phyloP scores from a whole-genome alignment of 2,113 vertebrate genomes.

The Seriola quinqueradiata region DNA sequence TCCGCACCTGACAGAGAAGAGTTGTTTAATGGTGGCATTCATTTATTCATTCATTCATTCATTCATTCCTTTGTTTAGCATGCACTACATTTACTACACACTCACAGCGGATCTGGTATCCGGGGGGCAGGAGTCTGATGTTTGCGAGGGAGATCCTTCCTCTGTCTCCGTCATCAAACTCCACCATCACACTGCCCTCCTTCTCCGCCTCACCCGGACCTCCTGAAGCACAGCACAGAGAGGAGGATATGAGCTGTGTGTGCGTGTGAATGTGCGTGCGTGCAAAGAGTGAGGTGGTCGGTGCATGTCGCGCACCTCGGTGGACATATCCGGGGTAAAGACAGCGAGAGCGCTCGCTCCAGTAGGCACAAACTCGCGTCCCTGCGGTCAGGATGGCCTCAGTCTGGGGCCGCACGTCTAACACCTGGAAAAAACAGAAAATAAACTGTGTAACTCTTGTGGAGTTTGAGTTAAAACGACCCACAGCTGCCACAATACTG shows the following conservation, averaged over 20 bases:
- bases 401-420: conserved; percentile 90
- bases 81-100: neutral
- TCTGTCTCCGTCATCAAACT: conserved; percentile 96
- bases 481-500: neutral
- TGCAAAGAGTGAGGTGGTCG: neutral
- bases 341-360: conserved; percentile 96
- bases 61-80: neutral
- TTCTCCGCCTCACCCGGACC: conserved; percentile 90
- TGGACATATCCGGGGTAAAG: conserved; percentile 95
- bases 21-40: neutral
- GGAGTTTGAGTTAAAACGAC: neutral
- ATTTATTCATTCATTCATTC: neutral
- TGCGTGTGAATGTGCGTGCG: neutral
- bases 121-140: conserved; percentile 93
- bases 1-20: conserved; percentile 87
- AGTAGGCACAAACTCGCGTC: conserved; percentile 95
- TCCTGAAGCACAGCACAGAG: conserved; percentile 63
- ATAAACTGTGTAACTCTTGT: neutral
- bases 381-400: conserved; percentile 88
- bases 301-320: conserved; percentile 84
- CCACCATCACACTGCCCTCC: conserved; percentile 91
- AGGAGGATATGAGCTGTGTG: neutral
- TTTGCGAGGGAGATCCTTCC: conserved; percentile 93
- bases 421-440: conserved; percentile 83
- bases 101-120: conserved; percentile 97